Evolutionary conservation across 2,888 invertebrate genomes (phyloP), one percentile per base, ranked within the genome.

Genomic region (Drosophila algonquin): DNA sequence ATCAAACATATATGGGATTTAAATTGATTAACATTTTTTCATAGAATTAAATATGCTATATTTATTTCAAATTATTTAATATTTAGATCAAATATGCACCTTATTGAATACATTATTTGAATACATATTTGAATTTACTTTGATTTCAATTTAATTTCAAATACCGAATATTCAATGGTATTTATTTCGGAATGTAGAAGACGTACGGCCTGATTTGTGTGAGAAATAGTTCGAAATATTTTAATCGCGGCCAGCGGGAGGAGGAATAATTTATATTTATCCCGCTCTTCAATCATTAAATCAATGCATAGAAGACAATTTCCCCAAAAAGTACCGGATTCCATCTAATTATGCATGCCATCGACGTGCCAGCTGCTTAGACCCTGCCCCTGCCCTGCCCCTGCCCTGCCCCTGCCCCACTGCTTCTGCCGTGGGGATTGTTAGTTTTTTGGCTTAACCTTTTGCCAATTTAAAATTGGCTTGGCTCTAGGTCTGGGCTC

Each of bases 381-480:
- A 7, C 7, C 14, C 14, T 40, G 40, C 40, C 40, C 14, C 40
- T 40, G 7, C 16, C 5, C 21, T 40, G 2, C 48, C 10, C n/a
- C n/a, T 21, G 54, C n/a, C 45, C 21, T 6, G 6, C 27, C 27
- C 27, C 27, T 6, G 6, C 27, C 27, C 7, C 27, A 1, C 8
- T 50, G 24, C 24, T 51, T 35, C 50, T 30, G 35, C 47, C 73
- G 47, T 48, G 56, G 47, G 52, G 71, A 61, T 62, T 88, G 88
- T 87, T 83, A 82, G 82, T 87, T 79, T 82, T 81, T 85, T 68
- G 83, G 88, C 83, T 83, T 83, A 83, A 88, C 88, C 82, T 85
- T 81, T 87, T 85, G 87, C 79, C 87, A 87, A 89, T 85, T 85
- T 84, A 67, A 89, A 87, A 87, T 89, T 89, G 87, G 46, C 52